Percentiles rank a stretch among this genome's conserved stretches.
These are phyloP conservation scores for Parelbella ahira DNA, from an alignment of 2,888 invertebrate species.

Conservation along the genomic window DNA sequence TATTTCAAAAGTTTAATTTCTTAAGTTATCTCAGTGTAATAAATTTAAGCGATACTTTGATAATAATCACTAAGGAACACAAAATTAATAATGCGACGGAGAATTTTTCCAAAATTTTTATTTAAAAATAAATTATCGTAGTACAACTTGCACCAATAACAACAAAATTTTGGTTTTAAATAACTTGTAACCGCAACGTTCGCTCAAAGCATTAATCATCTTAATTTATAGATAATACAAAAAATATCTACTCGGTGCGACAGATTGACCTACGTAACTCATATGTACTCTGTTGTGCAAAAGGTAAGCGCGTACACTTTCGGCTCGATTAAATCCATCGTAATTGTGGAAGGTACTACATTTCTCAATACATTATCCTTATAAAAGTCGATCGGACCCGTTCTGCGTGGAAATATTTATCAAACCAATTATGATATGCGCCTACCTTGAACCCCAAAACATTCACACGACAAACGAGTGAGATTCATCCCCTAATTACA, in stretches of 20 bases:
- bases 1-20: no score
- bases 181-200: conserved; percentile 69
- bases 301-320: conserved; percentile 22
- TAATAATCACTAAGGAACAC: no score
- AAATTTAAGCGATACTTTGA: no score
- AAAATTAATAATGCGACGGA: conserved; percentile 35
- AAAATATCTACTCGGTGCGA: conserved; percentile 51
- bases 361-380: no score
- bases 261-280: conserved; percentile 12
- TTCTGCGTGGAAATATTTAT: no score
- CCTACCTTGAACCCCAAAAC: conserved; percentile 25
- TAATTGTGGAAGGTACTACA: no score
- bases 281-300: conserved; percentile 7
- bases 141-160: conserved; percentile 79
- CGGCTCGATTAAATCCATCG: no score
- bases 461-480: conserved; percentile 44
- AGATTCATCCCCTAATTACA: conserved; percentile 48
- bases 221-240: conserved; percentile 40
- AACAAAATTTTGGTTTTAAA: conserved; percentile 78
- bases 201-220: conserved; percentile 63
- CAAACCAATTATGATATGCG: conserved; percentile 2
- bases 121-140: conserved; percentile 80
- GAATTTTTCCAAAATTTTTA: conserved; percentile 59
- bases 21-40: no score
- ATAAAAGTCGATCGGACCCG: no score